Base-by-base conservation (phyloP, 2,113 vertebrate species). In the Osmerus eperlanus region DNA sequence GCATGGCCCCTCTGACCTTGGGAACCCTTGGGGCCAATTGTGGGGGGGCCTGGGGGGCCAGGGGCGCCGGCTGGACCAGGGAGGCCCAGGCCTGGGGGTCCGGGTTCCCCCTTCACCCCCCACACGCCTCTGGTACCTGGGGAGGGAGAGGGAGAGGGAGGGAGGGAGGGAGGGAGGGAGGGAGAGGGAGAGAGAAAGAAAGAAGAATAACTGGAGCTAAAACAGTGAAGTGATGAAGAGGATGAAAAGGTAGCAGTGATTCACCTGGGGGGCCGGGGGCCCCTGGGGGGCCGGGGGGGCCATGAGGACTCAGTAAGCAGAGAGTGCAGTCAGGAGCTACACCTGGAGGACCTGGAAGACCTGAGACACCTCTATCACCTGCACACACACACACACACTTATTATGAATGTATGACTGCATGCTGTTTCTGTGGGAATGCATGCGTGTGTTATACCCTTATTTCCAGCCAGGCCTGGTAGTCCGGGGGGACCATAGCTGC, bases 331-430 rank as follows among this genome's bases (percentile, higher is more conserved):
- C 67, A 4, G 21, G 79, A 65, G 84, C 79, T 64, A 3, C 32
- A 65, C 87, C 87, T 51, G 75, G 66, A 13, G 19, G 41, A 60
- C 88, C 88, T 18, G 18, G 62, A 8, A 47, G 75, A 0, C 86
- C 88, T 8, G 52, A 2, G 28, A 13, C 4, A 59, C 88, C 88
- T 81, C 86, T 86, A 52, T 4, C 73, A 66, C 88, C 87, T 90
- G 62, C 2, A 56, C 15, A 53, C 64, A 56, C 15, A 53, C 23
- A 28, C 28, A 15, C 15, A 55, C 12, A 55, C 16, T 15, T 55
- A 55, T 18, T 55, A 11, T 7, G 3, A 55, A 55, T 18, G 53
- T 5, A 18, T 3, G 5, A 4, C 2, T 70, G 21, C 28, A 19
- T 60, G n/a, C 4, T 19, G 29, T 32, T 32, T 32, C 29, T 5